Percentiles rank a stretch among this genome's conserved stretches.
Conservation (phyloP, 2,888 invertebrate genomes). For the Alitta virens region DNA sequence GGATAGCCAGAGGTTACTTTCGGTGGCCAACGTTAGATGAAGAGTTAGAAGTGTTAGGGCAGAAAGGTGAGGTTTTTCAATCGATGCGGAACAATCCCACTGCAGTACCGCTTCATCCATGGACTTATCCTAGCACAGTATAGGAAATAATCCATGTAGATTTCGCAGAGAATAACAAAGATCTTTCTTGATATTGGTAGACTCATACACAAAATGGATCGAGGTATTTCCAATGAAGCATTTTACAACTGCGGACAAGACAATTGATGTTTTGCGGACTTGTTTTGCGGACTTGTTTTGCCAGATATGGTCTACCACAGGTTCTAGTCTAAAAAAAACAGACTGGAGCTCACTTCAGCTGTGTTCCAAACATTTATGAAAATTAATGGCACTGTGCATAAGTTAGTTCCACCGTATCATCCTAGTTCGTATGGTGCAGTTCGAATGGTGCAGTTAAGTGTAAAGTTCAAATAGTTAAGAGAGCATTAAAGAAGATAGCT, state of each 20-base stretch:
- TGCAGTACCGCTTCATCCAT: too few relatives aligned
- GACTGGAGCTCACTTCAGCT: slow-evolving; percentile 6
- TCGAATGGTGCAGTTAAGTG: neutral
- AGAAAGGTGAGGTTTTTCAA: neutral
- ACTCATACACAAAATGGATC: too few relatives aligned
- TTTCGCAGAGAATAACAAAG: too few relatives aligned
- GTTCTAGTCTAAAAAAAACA: slow-evolving; percentile 9
- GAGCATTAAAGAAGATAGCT: neutral
- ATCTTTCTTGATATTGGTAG: too few relatives aligned
- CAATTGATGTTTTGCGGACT: too few relatives aligned
- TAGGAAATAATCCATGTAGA: too few relatives aligned
- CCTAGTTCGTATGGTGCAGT: slow-evolving; percentile 6
- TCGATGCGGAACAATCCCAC: neutral
- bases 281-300: too few relatives aligned
- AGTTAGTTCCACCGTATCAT: slow-evolving; percentile 7
- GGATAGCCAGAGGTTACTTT: neutral
- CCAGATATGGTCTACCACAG: slow-evolving; percentile 6
- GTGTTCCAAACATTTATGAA: slow-evolving; percentile 3
- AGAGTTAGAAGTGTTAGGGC: neutral
- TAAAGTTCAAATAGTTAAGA: neutral
- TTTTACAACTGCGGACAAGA: too few relatives aligned
- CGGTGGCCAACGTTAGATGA: neutral
- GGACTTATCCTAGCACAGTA: too few relatives aligned
- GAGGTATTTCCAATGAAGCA: too few relatives aligned
- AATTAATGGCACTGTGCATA: slow-evolving; percentile 5